A percentile compares a stretch with the other conserved stretches of the same genome.
phyloP scores from a whole-genome alignment of 1,140 invertebrate genomes.

The Drosophila elegans region DNA sequence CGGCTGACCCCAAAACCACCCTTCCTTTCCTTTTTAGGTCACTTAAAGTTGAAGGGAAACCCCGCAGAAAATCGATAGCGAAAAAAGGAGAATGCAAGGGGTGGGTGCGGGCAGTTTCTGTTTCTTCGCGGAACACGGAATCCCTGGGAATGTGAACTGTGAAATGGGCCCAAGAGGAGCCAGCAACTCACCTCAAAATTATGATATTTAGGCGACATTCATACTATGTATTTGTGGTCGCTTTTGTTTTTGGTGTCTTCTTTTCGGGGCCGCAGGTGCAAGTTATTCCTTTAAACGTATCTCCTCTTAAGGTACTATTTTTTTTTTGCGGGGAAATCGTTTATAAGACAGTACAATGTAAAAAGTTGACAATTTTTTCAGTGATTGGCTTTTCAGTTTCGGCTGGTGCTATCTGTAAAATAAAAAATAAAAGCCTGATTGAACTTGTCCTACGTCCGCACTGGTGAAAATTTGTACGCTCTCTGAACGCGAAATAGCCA shows the following conservation, averaged over 20 bases:
- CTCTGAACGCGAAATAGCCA: constrained; percentile 40
- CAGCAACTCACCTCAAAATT: constrained; percentile 88
- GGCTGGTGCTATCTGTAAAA: constrained; percentile 15
- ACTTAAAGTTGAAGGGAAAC: constrained; percentile 60
- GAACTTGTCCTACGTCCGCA: constrained; percentile 52
- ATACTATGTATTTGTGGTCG: constrained; percentile 85
- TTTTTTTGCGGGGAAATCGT: background rate
- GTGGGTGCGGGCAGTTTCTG: constrained; percentile 9
- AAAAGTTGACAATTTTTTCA: constrained; percentile 4
- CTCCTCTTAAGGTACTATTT: constrained; percentile 39
- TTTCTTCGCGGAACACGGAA: constrained; percentile 13
- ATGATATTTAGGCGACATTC: constrained; percentile 91
- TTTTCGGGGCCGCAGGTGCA: constrained; percentile 11
- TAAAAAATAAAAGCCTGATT: constrained; percentile 54
- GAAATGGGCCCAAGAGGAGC: background rate
- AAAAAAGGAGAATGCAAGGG: constrained; percentile 13
- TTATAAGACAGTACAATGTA: constrained; percentile 17
- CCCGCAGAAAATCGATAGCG: constrained; percentile 68
- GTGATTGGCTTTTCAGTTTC: constrained; percentile 9
- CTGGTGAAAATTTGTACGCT: constrained; percentile 73
- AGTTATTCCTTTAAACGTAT: constrained; percentile 22
- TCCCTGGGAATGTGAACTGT: constrained; percentile 10
- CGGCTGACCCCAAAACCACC: constrained; percentile 55
- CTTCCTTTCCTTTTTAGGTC: constrained; percentile 65
- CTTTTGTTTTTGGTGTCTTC: constrained; percentile 23